These are phyloP conservation scores for Dendrolimus kikuchii DNA, from an alignment of 1,140 invertebrate species.

Conservation along the genomic window DNA sequence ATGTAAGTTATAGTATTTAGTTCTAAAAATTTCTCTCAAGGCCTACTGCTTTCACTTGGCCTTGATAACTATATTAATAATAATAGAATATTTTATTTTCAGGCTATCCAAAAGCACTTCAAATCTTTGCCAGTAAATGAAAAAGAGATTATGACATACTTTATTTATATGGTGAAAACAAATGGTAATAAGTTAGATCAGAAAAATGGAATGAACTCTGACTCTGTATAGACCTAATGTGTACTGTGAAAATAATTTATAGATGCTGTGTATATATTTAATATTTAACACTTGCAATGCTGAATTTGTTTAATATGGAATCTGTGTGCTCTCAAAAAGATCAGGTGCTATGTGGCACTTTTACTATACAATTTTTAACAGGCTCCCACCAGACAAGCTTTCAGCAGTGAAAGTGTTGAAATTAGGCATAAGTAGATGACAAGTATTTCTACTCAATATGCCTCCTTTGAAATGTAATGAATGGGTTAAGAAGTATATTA, in stretches of 20 bases:
- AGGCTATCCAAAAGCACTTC: conserved; percentile 96
- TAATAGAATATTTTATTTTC: conserved; percentile 55
- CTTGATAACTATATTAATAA: neutral
- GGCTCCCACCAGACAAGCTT: too few relatives aligned
- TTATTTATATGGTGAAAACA: conserved; percentile 96
- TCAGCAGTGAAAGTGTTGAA: too few relatives aligned
- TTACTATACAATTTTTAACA: too few relatives aligned
- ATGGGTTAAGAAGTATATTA: conserved; percentile 24
- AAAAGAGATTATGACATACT: conserved; percentile 96
- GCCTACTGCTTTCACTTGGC: too few relatives aligned
- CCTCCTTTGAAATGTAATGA: neutral
- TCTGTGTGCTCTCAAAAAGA: conserved; percentile 26
- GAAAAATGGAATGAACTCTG: conserved; percentile 84
- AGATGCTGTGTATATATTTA: conserved; percentile 42
- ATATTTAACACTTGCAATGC: conserved; percentile 22
- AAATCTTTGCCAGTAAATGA: conserved; percentile 94
- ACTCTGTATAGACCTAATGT: conserved; percentile 57
- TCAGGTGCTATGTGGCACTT: too few relatives aligned
- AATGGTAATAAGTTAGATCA: conserved; percentile 94
- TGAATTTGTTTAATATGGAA: conserved; percentile 1
- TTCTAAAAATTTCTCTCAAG: too few relatives aligned
- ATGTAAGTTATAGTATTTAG: conserved; percentile 79
- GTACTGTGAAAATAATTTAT: conserved; percentile 37
- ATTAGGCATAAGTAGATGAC: too few relatives aligned
- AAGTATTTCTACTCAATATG: too few relatives aligned